A percentile compares a stretch with the other conserved stretches of the same genome.
Evolutionary conservation across 2,797 vertebrate genomes (phyloP).

Genomic region (Cyclura pinguis): DNA sequence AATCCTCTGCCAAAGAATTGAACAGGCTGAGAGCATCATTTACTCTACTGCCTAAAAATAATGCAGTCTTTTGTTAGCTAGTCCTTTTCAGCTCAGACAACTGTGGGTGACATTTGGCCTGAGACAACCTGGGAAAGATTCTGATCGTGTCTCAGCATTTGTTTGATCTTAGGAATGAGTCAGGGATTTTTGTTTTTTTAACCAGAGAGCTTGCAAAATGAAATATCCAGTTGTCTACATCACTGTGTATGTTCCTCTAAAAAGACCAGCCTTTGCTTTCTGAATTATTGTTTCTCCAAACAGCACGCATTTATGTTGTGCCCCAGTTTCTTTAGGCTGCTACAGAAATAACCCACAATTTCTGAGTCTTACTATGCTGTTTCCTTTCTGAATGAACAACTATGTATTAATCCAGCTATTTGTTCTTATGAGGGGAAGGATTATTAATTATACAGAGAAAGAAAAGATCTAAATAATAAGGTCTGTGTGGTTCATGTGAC

Average conservation of each 20-base stretch:
- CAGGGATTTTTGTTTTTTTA: background rate
- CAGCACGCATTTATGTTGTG: background rate
- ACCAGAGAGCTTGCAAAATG: background rate
- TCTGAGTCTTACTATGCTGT: background rate
- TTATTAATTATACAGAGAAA: background rate
- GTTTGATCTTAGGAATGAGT: background rate
- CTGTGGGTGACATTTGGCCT: background rate
- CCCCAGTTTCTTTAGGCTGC: background rate
- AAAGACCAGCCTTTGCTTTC: background rate
- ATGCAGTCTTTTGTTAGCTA: background rate
- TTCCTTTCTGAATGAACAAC: background rate
- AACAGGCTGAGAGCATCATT: conserved; percentile 21
- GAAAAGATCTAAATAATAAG: background rate
- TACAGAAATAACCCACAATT: background rate
- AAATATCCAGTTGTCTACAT: background rate
- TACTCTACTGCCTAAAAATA: background rate
- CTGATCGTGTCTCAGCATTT: background rate
- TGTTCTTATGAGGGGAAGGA: background rate
- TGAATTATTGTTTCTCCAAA: conserved; percentile 14
- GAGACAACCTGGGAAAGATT: background rate
- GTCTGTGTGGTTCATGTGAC: background rate
- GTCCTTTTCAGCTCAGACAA: conserved; percentile 20
- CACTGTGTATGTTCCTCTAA: background rate
- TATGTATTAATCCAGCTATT: background rate
- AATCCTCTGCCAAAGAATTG: conserved; percentile 14